These are phyloP conservation scores for Synergus gifuensis DNA, from an alignment of 2,888 invertebrate genomes.

Conservation along the genomic window DNA sequence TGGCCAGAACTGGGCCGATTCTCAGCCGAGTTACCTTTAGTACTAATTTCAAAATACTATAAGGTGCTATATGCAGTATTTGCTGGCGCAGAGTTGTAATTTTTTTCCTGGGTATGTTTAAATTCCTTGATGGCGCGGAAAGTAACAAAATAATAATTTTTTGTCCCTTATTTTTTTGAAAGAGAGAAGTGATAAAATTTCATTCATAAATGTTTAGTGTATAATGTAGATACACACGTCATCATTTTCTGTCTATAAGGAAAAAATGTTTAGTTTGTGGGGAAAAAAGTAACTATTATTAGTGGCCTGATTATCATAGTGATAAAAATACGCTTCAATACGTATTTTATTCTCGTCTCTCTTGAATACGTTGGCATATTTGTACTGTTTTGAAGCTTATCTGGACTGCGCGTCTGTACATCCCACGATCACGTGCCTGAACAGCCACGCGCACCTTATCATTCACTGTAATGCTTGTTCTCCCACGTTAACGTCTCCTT, in stretches of 20 bases:
- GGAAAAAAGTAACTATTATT: slow-evolving; percentile 4
- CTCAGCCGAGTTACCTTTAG: too few relatives aligned
- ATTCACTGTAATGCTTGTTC: background rate
- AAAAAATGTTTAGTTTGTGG: background rate
- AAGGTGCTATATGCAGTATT: too few relatives aligned
- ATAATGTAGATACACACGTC: too few relatives aligned
- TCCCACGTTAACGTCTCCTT: slow-evolving; percentile 21
- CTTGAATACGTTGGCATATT: slow-evolving; percentile 24
- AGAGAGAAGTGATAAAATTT: background rate
- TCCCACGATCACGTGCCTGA: slow-evolving; percentile 62
- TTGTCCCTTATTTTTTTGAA: background rate
- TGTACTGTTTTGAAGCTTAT: slow-evolving; percentile 50
- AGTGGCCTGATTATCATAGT: background rate
- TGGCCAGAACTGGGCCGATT: too few relatives aligned
- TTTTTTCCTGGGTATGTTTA: background rate
- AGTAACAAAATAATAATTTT: background rate
- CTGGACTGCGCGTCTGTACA: slow-evolving; percentile 54
- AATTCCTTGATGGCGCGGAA: background rate
- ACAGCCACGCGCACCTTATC: slow-evolving; percentile 31
- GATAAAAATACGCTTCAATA: slow-evolving; percentile 16
- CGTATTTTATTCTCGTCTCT: background rate
- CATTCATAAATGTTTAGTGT: background rate
- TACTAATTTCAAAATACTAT: too few relatives aligned
- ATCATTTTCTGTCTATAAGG: too few relatives aligned
- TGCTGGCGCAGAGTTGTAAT: too few relatives aligned